A percentile compares a stretch with the other conserved stretches of the same genome.
Conservation (phyloP, 2,888 invertebrate species). For the Drosophila formosana region DNA sequence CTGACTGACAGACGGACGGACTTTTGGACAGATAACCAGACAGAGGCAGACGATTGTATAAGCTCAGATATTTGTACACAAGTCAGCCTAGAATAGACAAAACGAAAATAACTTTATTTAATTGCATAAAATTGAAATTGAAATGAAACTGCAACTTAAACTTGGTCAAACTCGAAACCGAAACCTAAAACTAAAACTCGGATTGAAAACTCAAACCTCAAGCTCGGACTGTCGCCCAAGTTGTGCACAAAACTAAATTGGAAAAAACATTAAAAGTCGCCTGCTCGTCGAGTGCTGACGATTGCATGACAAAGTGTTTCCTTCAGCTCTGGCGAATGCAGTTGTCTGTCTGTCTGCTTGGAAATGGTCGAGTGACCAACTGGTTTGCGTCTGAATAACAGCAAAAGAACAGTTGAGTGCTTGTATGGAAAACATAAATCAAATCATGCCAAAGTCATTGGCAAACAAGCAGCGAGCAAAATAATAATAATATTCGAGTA, state of each 20-base stretch:
- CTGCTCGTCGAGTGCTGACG: slow-evolving; percentile 47
- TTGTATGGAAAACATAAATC: slow-evolving; percentile 21
- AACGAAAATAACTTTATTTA: slow-evolving; percentile 70
- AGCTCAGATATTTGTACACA: neutral
- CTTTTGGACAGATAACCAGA: neutral
- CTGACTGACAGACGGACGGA: neutral
- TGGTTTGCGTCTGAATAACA: slow-evolving; percentile 51
- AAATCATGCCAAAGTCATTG: slow-evolving; percentile 16
- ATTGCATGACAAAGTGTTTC: slow-evolving; percentile 45
- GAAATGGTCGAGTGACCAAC: slow-evolving; percentile 53
- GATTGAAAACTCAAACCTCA: slow-evolving; percentile 30
- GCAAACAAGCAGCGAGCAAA: slow-evolving; percentile 5
- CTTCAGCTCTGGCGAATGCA: slow-evolving; percentile 3
- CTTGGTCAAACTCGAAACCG: neutral
- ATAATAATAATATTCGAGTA: slow-evolving; percentile 1
- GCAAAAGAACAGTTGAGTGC: slow-evolving; percentile 21
- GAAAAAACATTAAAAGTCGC: slow-evolving; percentile 50
- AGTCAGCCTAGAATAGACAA: slow-evolving; percentile 49
- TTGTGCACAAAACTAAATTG: slow-evolving; percentile 61
- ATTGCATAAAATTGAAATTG: slow-evolving; percentile 63
- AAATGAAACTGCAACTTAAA: slow-evolving; percentile 50
- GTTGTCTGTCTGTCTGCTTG: neutral
- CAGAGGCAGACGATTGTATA: slow-evolving; percentile 4
- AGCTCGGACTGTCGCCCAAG: slow-evolving; percentile 19
- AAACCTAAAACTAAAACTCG: slow-evolving; percentile 30